phyloP scores from a whole-genome alignment of 2,888 invertebrate genomes.

The Polylopha cassiicola region DNA sequence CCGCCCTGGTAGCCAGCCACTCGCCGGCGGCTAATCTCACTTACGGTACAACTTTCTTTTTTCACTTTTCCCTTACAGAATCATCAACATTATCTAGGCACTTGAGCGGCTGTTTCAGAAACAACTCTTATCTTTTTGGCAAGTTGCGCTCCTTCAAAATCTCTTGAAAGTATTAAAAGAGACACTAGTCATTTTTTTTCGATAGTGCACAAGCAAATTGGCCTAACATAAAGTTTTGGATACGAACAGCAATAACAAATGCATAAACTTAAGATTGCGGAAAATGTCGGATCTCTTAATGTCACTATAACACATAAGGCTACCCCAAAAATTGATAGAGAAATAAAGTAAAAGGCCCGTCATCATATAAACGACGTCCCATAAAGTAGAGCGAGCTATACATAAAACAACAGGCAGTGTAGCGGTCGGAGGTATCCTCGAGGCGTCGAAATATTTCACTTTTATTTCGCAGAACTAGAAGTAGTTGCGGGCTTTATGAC shows the following conservation, averaged over 20 bases:
- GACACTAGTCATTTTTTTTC: too few species aligned
- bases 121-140: too few species aligned
- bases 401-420: slow-evolving; percentile 59
- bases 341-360: slow-evolving; percentile 41
- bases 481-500: slow-evolving; percentile 48
- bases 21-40: slow-evolving; percentile 53
- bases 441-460: slow-evolving; percentile 47
- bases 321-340: slow-evolving; percentile 11
- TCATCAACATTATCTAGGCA: slow-evolving; percentile 18
- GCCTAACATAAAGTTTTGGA: too few species aligned
- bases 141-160: slow-evolving; percentile 2
- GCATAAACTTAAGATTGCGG: slow-evolving; percentile 1
- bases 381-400: slow-evolving; percentile 51
- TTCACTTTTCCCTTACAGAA: slow-evolving; percentile 11
- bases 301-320: slow-evolving; percentile 4
- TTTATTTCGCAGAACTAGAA: slow-evolving; percentile 57
- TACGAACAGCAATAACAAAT: too few species aligned
- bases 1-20: slow-evolving; percentile 49
- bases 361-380: slow-evolving; percentile 48
- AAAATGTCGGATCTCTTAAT: not conserved
- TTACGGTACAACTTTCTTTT: slow-evolving; percentile 20
- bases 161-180: too few species aligned
- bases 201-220: too few species aligned
- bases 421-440: slow-evolving; percentile 47
- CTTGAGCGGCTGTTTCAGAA: slow-evolving; percentile 12